Conservation (phyloP, 2,113 vertebrate species). For the Sprattus sprattus region DNA sequence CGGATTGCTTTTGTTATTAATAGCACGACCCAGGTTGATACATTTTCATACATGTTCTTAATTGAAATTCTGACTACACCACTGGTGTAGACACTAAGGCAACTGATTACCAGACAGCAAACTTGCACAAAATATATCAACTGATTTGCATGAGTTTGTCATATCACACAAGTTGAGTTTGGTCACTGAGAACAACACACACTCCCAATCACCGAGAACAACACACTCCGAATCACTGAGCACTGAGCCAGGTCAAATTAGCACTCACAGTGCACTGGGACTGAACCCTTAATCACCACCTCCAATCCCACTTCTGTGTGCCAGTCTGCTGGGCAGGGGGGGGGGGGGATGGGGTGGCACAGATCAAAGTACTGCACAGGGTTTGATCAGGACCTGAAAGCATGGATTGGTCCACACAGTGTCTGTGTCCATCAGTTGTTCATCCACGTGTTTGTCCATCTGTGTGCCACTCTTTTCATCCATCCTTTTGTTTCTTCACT, state of each 20-base stretch:
- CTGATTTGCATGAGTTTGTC: slow-evolving; percentile 69
- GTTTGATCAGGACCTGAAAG: slow-evolving; percentile 35
- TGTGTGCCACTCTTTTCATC: slow-evolving; percentile 20
- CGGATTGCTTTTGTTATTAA: too few relatives aligned
- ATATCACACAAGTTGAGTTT: slow-evolving; percentile 45
- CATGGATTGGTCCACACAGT: slow-evolving; percentile 46
- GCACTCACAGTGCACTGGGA: slow-evolving; percentile 20
- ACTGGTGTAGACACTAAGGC: background rate
- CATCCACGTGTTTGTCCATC: slow-evolving; percentile 43
- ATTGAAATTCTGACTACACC: background rate
- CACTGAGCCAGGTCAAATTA: slow-evolving; percentile 34
- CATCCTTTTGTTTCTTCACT: slow-evolving; percentile 52
- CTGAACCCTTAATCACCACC: background rate
- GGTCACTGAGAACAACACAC: slow-evolving; percentile 44
- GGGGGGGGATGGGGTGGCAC: slow-evolving; percentile 10
- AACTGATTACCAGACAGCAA: slow-evolving; percentile 62
- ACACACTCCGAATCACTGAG: slow-evolving; percentile 36
- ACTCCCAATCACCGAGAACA: slow-evolving; percentile 37
- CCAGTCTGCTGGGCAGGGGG: background rate
- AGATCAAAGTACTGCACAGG: slow-evolving; percentile 44
- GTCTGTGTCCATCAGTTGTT: slow-evolving; percentile 21
- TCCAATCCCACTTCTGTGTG: background rate
- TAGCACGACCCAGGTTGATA: too few relatives aligned
- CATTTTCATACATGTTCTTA: background rate
- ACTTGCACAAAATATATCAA: slow-evolving; percentile 26